A percentile compares a stretch with the other conserved stretches of the same genome.
Evolutionary conservation across 2,888 invertebrate genomes (phyloP).

Genomic region (Cyaniris semiargus): DNA sequence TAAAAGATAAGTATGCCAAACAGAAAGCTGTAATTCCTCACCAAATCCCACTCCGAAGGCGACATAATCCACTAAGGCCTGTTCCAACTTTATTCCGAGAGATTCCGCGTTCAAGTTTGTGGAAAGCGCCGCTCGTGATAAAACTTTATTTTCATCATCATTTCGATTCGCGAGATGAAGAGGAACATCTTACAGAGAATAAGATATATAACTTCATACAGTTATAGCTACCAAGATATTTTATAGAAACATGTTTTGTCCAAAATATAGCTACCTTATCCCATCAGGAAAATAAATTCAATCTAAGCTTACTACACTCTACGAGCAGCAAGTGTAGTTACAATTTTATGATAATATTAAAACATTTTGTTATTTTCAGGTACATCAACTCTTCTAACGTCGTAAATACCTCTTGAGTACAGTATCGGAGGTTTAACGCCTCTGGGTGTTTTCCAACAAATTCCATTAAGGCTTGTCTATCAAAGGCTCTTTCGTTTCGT

Average conservation of each 20-base stretch:
- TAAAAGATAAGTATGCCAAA: slow-evolving; percentile 19
- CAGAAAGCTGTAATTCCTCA: slow-evolving; percentile 19
- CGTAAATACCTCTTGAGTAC: neutral
- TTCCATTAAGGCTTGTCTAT: slow-evolving; percentile 19
- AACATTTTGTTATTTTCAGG: neutral
- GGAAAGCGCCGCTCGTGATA: neutral
- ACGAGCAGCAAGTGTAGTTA: neutral
- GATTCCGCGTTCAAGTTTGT: slow-evolving; percentile 13
- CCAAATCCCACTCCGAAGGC: slow-evolving; percentile 9
- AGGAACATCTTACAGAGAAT: neutral
- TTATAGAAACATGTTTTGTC: neutral
- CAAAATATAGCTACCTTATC: neutral
- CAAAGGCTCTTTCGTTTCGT: neutral
- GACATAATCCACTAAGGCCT: slow-evolving; percentile 22
- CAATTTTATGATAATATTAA: neutral
- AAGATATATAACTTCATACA: neutral
- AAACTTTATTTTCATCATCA: slow-evolving; percentile 16
- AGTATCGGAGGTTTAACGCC: neutral
- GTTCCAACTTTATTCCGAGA: slow-evolving; percentile 15
- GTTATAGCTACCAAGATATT: no score
- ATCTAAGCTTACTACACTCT: neutral
- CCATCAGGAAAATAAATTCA: neutral
- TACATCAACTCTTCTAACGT: neutral
- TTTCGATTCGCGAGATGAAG: neutral
- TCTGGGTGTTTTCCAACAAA: slow-evolving; percentile 2